Conservation (phyloP, 2,888 invertebrate species). For the Julus scanicus region DNA sequence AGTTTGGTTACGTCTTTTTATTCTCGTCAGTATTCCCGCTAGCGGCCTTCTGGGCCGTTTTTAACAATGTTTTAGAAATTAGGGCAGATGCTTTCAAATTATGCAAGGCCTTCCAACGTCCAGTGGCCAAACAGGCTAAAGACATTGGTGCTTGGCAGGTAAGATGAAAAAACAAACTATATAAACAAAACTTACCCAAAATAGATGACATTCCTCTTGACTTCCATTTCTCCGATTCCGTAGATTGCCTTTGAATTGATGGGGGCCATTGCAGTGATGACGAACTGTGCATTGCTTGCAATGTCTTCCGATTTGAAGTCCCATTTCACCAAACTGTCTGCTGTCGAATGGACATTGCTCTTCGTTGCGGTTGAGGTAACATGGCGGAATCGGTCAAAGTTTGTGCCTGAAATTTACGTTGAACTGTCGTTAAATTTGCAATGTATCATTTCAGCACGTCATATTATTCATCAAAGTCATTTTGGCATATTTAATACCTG, state of each 20-base stretch:
- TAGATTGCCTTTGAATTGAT: constrained; percentile 76
- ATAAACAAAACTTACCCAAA: constrained; percentile 25
- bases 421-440: constrained; percentile 2
- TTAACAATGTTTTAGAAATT: constrained; percentile 80
- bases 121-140: constrained; percentile 75
- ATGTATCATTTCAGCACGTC: constrained; percentile 69
- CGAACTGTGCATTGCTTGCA: constrained; percentile 79
- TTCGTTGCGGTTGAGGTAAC: constrained; percentile 75
- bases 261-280: constrained; percentile 76
- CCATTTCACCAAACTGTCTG: constrained; percentile 65
- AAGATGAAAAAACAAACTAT: constrained; percentile 60
- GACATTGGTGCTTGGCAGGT: constrained; percentile 84
- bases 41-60: constrained; percentile 78
- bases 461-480: constrained; percentile 74
- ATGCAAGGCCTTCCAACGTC: constrained; percentile 76
- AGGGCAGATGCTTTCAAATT: constrained; percentile 80
- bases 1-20: constrained; percentile 81
- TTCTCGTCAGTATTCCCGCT: constrained; percentile 82
- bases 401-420: neutral
- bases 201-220: neutral
- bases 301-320: constrained; percentile 74
- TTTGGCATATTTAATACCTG: constrained; percentile 76
- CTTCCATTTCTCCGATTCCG: constrained; percentile 57
- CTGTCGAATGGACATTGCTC: constrained; percentile 71
- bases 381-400: neutral